Evolutionary conservation across 2,888 invertebrate species (phyloP).

Genomic region (Papilio elwesi): DNA sequence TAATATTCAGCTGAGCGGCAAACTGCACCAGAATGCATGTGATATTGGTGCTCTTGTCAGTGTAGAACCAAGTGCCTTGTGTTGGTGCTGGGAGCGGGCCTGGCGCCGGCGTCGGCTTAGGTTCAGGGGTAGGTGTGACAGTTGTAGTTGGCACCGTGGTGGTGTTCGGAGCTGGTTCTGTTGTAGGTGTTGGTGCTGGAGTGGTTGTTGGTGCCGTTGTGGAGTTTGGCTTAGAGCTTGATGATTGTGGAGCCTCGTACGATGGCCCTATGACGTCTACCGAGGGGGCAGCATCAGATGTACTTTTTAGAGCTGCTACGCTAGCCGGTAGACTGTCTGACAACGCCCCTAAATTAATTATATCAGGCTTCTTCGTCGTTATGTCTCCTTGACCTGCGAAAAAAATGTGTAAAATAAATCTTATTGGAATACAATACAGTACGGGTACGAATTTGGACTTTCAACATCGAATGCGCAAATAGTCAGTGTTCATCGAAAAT

Average conservation of each 20-base stretch:
- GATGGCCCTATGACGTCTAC: slow-evolving; percentile 4
- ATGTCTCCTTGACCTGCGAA: slow-evolving; percentile 51
- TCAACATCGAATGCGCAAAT: slow-evolving; percentile 56
- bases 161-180: slow-evolving; percentile 54
- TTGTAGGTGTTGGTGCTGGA: slow-evolving; percentile 55
- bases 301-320: slow-evolving; percentile 14
- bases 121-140: slow-evolving; percentile 51
- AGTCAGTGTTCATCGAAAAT: slow-evolving; percentile 44
- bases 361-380: slow-evolving; percentile 43
- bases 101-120: slow-evolving; percentile 56
- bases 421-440: slow-evolving; percentile 27
- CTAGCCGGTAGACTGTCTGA: slow-evolving; percentile 15
- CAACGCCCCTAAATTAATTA: slow-evolving; percentile 50
- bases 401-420: slow-evolving; percentile 38
- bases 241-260: slow-evolving; percentile 6
- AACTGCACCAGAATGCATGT: slow-evolving; percentile 88
- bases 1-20: slow-evolving; percentile 87
- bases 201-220: slow-evolving; percentile 52
- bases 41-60: slow-evolving; percentile 64
- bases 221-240: slow-evolving; percentile 23
- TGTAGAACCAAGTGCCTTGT: slow-evolving; percentile 63
- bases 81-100: slow-evolving; percentile 61
- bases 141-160: slow-evolving; percentile 56
- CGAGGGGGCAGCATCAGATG: background rate
- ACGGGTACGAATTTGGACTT: slow-evolving; percentile 39